Evolutionary conservation across 2,888 invertebrate species (phyloP).

Genomic region (Lottia gigantea): DNA sequence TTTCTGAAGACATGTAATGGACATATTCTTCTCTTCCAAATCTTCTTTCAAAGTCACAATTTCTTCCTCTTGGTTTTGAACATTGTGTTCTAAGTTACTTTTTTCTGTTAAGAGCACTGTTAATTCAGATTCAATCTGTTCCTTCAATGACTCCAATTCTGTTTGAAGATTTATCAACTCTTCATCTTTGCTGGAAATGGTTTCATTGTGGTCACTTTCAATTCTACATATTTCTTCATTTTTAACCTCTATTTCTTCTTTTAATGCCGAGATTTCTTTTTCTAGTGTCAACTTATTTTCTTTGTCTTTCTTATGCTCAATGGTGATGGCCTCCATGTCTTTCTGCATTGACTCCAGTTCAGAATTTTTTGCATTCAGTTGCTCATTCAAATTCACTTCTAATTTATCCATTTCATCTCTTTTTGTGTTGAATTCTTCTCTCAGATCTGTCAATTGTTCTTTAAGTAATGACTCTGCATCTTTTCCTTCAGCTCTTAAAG

Average conservation of each 20-base stretch:
- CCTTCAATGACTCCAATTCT: neutral
- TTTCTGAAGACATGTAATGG: neutral
- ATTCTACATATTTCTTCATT: neutral
- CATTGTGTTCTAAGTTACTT: too few species aligned
- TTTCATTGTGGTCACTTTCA: neutral
- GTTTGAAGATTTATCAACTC: neutral
- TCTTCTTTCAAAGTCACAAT: neutral
- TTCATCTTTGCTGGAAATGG: neutral
- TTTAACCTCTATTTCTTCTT: neutral
- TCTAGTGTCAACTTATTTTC: too few species aligned
- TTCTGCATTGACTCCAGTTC: neutral
- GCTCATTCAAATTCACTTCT: neutral
- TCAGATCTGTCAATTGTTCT: conserved; percentile 10
- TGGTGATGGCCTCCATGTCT: neutral
- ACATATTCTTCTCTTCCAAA: neutral
- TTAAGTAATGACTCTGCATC: conserved; percentile 11
- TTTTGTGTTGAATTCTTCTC: conserved; percentile 8
- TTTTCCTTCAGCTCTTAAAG: neutral
- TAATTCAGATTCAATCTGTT: too few species aligned
- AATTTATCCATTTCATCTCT: neutral
- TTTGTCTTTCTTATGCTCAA: neutral
- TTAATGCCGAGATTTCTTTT: neutral
- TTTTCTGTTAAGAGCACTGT: too few species aligned
- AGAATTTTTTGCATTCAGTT: neutral
- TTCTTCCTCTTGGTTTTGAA: neutral